Evolutionary conservation across 1,140 invertebrate species (phyloP), one percentile per base, ranked within the genome.

Genomic region (Psilanteris sp.): DNA sequence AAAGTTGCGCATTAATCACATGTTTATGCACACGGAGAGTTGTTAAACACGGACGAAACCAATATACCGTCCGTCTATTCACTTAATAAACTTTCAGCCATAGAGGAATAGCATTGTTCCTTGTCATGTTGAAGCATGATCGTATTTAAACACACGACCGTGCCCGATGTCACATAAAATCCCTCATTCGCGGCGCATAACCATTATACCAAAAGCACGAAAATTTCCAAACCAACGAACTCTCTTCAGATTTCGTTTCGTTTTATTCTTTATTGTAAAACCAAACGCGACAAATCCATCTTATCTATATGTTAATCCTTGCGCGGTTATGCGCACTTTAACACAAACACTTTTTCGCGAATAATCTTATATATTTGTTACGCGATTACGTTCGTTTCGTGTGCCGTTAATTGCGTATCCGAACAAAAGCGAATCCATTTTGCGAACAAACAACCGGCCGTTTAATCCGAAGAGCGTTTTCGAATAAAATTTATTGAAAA

Each of bases 1-100:
- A 46, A 50, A 13, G 29, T 13, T 22, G 32, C n/a, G 34, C 34
- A 41, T 67, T 57, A 68, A 55, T 41, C 52, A 55, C 29, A 31
- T 59, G 39, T 55, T 67, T 54, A 41, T 59, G 52, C 32, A 54
- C 26, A 50, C 39, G 16, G 48, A 55, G 50, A 32, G 48, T 55
- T 54, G 48, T 67, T 67, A 67, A 67, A 54, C 50, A 72, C 26
- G 14, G 41, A 18, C 50, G 20, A 27, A 64, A 54, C 68, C 43
- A 34, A 57, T 62, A 41, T n/a, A n/a, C n/a, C n/a, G n/a, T n/a
- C 41, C 10, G 27, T 41, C 50, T 37, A 34, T 26, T 37, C 44
- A 59, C 64, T 72, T 62, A 72, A 55, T 55, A 50, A 64, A 27
- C 48, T 41, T 72, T 64, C 32, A 61, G 36, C 67, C 26, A 36